These are phyloP conservation scores for Sebastes oblongus DNA, from an alignment of 2,797 vertebrate species.

Conservation along the genomic window DNA sequence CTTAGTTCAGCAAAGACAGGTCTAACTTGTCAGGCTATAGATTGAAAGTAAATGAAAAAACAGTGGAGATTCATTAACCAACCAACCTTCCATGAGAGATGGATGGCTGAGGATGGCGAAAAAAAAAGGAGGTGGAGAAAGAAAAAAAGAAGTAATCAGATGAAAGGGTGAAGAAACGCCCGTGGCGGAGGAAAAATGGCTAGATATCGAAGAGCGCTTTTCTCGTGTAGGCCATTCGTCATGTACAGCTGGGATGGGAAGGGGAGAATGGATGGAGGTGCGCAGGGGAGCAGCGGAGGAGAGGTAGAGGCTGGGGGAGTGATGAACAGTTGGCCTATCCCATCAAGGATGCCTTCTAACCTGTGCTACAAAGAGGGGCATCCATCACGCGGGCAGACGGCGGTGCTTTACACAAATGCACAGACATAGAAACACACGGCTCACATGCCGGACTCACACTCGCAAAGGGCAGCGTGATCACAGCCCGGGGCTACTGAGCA, in stretches of 20 bases:
- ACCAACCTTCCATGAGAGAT: slow-evolving; percentile 37
- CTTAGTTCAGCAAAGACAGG: slow-evolving; percentile 62
- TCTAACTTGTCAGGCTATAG: slow-evolving; percentile 36
- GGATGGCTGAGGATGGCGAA: slow-evolving; percentile 39
- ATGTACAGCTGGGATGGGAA: slow-evolving; percentile 54
- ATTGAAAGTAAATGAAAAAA: slow-evolving; percentile 69
- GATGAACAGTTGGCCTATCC: slow-evolving; percentile 78
- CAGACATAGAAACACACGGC: slow-evolving; percentile 43
- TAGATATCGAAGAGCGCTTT: slow-evolving; percentile 50
- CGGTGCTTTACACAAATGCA: slow-evolving; percentile 55
- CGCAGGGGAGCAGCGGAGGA: slow-evolving; percentile 11
- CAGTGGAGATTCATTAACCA: slow-evolving; percentile 65
- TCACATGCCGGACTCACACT: slow-evolving; percentile 30
- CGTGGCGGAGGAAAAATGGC: slow-evolving; percentile 51
- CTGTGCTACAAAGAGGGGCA: slow-evolving; percentile 76
- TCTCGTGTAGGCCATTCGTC: slow-evolving; percentile 69
- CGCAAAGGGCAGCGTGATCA: slow-evolving; percentile 47
- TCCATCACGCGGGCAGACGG: slow-evolving; percentile 69
- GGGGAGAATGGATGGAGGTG: slow-evolving; percentile 47
- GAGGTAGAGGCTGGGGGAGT: slow-evolving; percentile 44
- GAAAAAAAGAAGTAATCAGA: slow-evolving; percentile 64
- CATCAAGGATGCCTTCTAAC: slow-evolving; percentile 82
- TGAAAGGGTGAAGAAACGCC: slow-evolving; percentile 62
- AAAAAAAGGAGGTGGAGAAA: slow-evolving; percentile 37
- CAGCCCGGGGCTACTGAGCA: slow-evolving; percentile 7